A percentile compares a stretch with the other conserved stretches of the same genome.
These are phyloP conservation scores for Smutsia gigantea DNA, from an alignment of 2,797 vertebrate species.

Conservation along the genomic window DNA sequence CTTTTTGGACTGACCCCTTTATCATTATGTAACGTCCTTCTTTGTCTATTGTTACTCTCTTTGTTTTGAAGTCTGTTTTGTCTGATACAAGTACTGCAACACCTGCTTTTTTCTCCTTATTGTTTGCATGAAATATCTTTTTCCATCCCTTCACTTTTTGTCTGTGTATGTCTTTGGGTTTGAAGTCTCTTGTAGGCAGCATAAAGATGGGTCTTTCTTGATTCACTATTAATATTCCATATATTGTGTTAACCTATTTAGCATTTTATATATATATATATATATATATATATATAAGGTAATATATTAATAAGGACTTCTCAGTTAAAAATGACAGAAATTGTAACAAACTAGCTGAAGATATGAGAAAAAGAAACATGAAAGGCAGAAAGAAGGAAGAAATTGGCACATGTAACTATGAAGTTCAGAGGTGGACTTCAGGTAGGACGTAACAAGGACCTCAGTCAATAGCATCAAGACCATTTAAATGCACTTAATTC, in stretches of 20 bases:
- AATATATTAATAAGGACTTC: not conserved
- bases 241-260: not conserved
- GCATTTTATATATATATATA: not conserved
- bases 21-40: too few species aligned
- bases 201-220: too few species aligned
- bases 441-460: not conserved
- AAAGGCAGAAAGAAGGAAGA: not conserved
- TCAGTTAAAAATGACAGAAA: slow-evolving; percentile 35
- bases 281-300: not conserved
- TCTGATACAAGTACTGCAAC: too few species aligned
- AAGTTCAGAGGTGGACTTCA: not conserved
- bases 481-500: not conserved
- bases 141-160: too few species aligned
- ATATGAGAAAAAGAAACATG: not conserved
- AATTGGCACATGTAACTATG: not conserved
- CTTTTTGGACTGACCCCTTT: too few species aligned
- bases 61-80: too few species aligned
- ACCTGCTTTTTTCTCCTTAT: too few species aligned
- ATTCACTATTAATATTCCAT: not conserved
- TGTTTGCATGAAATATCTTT: too few species aligned
- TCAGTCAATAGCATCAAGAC: not conserved
- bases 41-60: too few species aligned
- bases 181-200: too few species aligned
- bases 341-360: not conserved
- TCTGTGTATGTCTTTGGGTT: too few species aligned